Evolutionary conservation across 2,888 invertebrate genomes (phyloP), one percentile per base, ranked within the genome.

Genomic region (Acanthosepion esculentum): DNA sequence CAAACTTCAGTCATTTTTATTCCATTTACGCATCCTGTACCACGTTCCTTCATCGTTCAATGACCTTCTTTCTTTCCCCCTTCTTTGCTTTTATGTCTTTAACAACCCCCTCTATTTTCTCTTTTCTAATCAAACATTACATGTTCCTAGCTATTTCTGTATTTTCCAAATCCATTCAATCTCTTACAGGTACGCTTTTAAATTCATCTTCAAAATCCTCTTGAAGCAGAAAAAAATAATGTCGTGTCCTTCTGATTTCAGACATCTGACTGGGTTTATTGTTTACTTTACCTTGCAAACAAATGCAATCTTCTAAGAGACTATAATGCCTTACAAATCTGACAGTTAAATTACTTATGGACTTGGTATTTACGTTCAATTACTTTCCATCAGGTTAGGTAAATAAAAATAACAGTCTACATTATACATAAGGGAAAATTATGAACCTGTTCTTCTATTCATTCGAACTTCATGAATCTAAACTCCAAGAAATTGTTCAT

Each of bases 71-170:
- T 59, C 18, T 20, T 20, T 20, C 15, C 20, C 23, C 20, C 2
- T 26, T 64, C 26, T 3, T 26, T 64, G 1, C 26, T 59, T 59
- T 15, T 41, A 41, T n/a, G 29, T n/a, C 6, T 29, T 78, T 78
- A n/a, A 0, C 18, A 8, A n/a, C n/a, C 10, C 29, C 0, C 7
- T 10, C 8, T n/a, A 7, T 2, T n/a, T n/a, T n/a, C 15, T 33
- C 33, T 78, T 78, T 78, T 78, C n/a, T 33, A 78, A 15, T 78
- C 78, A 78, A 78, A 78, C n/a, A n/a, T 78, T n/a, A n/a, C 78
- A 15, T n/a, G 8, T 78, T 33, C 12, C 12, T 33, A 12, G n/a
- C 15, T 78, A 5, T 15, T 78, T 33, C 12, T 12, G 78, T 18
- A 33, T 78, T 59, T 26, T 59, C 59, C 3, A 26, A 23, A 78